Percentiles rank a stretch among this genome's conserved stretches.
phyloP scores from a whole-genome alignment of 2,113 vertebrate species.

The Machaerirhynchus nigripectus region DNA sequence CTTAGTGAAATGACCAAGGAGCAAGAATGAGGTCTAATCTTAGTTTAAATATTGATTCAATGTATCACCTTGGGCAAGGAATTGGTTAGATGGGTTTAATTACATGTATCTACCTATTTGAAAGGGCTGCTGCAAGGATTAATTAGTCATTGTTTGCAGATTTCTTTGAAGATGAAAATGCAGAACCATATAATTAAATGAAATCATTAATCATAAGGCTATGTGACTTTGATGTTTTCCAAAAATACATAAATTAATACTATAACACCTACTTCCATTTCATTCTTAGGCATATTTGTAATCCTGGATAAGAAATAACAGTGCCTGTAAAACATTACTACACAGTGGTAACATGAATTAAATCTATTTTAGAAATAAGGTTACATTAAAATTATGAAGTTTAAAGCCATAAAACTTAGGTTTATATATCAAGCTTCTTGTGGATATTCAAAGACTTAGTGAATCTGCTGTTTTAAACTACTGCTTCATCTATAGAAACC shows the following conservation, averaged over 20 bases:
- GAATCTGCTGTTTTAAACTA: not conserved
- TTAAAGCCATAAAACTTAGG: not conserved
- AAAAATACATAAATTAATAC: slow-evolving; percentile 4
- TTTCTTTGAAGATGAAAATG: slow-evolving; percentile 11
- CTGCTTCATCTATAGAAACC: not conserved
- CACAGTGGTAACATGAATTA: not conserved
- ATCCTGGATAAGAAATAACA: not conserved
- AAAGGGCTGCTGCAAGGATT: not conserved
- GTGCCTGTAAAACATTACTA: not conserved
- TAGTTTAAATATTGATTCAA: not conserved
- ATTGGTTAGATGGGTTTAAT: not conserved
- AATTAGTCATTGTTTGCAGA: slow-evolving; percentile 13
- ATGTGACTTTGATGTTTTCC: not conserved
- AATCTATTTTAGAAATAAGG: not conserved
- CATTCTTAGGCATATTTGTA: not conserved
- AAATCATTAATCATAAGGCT: not conserved
- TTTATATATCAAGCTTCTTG: not conserved
- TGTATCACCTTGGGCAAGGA: not conserved
- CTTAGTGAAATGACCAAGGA: not conserved
- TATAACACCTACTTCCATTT: not conserved
- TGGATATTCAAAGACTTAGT: not conserved
- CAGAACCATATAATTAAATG: not conserved
- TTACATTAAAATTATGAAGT: not conserved
- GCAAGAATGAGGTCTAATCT: not conserved
- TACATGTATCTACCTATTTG: slow-evolving; percentile 12